phyloP scores from a whole-genome alignment of 1,140 invertebrate species.

The Platyscapa corneri region DNA sequence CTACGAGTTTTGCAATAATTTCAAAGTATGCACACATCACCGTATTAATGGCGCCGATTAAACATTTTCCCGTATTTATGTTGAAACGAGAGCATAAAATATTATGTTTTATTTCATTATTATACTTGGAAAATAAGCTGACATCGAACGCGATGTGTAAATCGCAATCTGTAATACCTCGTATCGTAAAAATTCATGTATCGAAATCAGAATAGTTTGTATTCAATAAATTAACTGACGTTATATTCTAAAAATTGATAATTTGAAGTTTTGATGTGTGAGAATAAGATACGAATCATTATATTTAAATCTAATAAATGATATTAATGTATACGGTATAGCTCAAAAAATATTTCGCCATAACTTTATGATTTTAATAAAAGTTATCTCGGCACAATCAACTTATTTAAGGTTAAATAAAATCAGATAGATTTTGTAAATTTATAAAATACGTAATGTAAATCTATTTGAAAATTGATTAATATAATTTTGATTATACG shows the following conservation, averaged over 20 bases:
- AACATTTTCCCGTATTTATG: background rate
- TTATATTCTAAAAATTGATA: background rate
- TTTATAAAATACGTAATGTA: no score
- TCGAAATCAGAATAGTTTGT: background rate
- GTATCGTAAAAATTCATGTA: background rate
- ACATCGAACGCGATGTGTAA: background rate
- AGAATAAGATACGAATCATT: background rate
- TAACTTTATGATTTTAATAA: no score
- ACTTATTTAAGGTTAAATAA: no score
- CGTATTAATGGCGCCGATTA: background rate
- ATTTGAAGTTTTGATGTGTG: background rate
- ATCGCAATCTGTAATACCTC: background rate
- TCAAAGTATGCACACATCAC: background rate
- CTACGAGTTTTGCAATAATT: background rate
- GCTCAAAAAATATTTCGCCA: no score
- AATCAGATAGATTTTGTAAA: no score
- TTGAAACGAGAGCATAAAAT: background rate
- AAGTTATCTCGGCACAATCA: no score
- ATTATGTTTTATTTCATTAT: background rate
- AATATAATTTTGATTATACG: no score
- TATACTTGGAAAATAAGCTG: background rate
- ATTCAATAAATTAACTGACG: background rate
- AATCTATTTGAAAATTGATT: no score
- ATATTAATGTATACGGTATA: no score
- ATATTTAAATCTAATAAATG: background rate